Base-by-base conservation (phyloP, 1,140 invertebrate genomes). In the Battus philenor region DNA sequence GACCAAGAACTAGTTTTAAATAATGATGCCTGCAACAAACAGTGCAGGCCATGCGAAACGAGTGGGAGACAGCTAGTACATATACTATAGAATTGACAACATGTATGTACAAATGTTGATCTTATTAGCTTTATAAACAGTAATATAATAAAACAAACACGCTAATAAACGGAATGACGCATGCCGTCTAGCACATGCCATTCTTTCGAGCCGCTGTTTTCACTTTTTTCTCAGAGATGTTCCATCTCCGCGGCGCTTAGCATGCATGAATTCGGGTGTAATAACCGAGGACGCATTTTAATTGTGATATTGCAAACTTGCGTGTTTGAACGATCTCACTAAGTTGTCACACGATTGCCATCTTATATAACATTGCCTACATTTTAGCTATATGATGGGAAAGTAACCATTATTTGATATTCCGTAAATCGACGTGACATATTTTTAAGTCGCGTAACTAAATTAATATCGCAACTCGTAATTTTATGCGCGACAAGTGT, bases 191-290 rank as follows among this genome's bases (percentile, higher is more conserved):
- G n/a, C 26, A 29, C 26, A 29, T 6, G 18, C 18, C 18, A 3
- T 6, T 20, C 2, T 2, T 20, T 6, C 6, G 18, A n/a, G 39
- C 30, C 34, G 33, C 15, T 30, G 59, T 64, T 70, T 75, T 72
- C 67, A 73, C 68, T 73, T 76, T 71, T 30, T 61, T 51, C 55
- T 59, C 31, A 44, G 45, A 68, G 50, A 64, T 54, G 55, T 47
- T 36, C n/a, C 53, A 57, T 67, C 65, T 68, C 27, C 32, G 47
- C n/a, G 26, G 39, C 16, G 43, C 38, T 69, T 66, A 48, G 54
- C 59, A 71, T 78, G 69, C 58, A 67, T 68, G 65, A 59, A 74
- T 78, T 73, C 63, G 65, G 65, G 74, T 73, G 74, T 78, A 78
- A 75, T 64, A 78, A 78, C 74, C 74, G 67, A 58, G 31, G 53